Percentiles rank a stretch among this genome's conserved stretches.
phyloP scores from a whole-genome alignment of 2,888 invertebrate species.

The Incurvaria masculella region DNA sequence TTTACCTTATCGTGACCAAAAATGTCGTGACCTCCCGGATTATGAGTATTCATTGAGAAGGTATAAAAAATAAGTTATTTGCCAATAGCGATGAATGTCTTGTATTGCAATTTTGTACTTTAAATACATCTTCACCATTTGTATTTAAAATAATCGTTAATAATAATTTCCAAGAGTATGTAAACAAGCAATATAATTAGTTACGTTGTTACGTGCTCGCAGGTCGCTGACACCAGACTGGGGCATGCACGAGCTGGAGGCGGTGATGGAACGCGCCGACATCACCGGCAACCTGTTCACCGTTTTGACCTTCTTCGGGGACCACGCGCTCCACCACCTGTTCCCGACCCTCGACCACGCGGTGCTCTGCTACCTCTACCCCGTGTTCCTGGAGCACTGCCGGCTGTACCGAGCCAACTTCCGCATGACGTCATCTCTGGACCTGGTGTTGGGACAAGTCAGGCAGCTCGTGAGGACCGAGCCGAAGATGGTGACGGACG shows the following conservation, averaged over 20 bases:
- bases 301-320: conserved; percentile 61
- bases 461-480: conserved; percentile 39
- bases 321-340: conserved; percentile 66
- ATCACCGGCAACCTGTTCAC: conserved; percentile 56
- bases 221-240: too few relatives aligned
- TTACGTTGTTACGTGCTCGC: too few relatives aligned
- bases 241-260: conserved; percentile 44
- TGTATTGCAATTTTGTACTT: too few relatives aligned
- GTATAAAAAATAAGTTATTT: too few relatives aligned
- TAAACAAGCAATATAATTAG: too few relatives aligned
- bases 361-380: conserved; percentile 52
- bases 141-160: too few relatives aligned
- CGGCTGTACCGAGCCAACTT: conserved; percentile 47
- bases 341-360: conserved; percentile 69
- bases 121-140: too few relatives aligned
- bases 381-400: conserved; percentile 49
- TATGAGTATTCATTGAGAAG: too few relatives aligned
- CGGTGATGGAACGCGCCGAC: conserved; percentile 60
- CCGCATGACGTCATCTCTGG: conserved; percentile 41
- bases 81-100: too few relatives aligned
- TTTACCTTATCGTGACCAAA: too few relatives aligned
- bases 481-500: conserved; percentile 30
- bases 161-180: too few relatives aligned
- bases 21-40: too few relatives aligned
- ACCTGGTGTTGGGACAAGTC: conserved; percentile 65